Conservation (phyloP, 2,797 vertebrate genomes). For the Oophaga sylvatica region DNA sequence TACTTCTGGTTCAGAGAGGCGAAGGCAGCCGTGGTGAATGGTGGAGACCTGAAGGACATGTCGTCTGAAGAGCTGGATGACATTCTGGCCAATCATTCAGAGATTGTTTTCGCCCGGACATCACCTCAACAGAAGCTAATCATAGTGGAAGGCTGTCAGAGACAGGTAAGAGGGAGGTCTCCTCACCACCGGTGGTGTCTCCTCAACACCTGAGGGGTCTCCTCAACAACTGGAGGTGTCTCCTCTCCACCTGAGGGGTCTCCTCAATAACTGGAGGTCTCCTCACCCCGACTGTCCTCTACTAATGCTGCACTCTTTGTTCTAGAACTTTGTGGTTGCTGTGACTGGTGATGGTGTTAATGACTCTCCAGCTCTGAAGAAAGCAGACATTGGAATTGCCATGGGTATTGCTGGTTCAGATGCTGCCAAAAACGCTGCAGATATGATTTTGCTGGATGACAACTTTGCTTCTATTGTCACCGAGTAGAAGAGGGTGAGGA, state of each 20-base stretch:
- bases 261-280: too few relatives aligned
- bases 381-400: slow-evolving; percentile 81
- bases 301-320: slow-evolving; percentile 26
- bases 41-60: slow-evolving; percentile 80
- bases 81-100: slow-evolving; percentile 70
- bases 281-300: not conserved
- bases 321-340: slow-evolving; percentile 76
- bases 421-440: slow-evolving; percentile 79
- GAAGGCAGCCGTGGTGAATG: slow-evolving; percentile 76
- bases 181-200: too few relatives aligned
- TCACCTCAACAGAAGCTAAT: slow-evolving; percentile 78
- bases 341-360: slow-evolving; percentile 83
- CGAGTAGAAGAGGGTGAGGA: slow-evolving; percentile 79
- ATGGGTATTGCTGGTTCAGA: slow-evolving; percentile 82
- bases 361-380: slow-evolving; percentile 80
- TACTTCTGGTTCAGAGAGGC: slow-evolving; percentile 70
- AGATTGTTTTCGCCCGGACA: slow-evolving; percentile 81
- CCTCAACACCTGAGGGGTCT: too few relatives aligned
- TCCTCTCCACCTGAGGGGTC: too few relatives aligned
- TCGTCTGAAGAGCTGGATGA: slow-evolving; percentile 73
- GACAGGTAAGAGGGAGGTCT: slow-evolving; percentile 70
- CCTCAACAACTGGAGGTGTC: too few relatives aligned
- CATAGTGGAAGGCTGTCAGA: slow-evolving; percentile 80
- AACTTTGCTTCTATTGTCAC: slow-evolving; percentile 83
- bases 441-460: slow-evolving; percentile 82